Evolutionary conservation across 2,113 vertebrate genomes (phyloP).

Genomic region (Pongo abelii): DNA sequence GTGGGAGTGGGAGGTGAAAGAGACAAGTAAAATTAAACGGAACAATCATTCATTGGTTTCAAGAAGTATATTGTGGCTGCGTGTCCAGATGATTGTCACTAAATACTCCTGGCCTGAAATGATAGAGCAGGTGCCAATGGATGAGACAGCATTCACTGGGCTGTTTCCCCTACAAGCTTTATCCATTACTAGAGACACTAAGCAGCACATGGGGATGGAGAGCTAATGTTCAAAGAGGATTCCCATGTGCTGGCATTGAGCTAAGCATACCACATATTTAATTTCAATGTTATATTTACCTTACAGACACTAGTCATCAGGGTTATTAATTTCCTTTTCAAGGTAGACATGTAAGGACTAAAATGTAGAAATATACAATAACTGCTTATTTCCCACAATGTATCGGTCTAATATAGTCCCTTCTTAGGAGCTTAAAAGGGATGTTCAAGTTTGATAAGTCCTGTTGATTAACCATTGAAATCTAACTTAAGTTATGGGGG

Average conservation of each 20-base stretch:
- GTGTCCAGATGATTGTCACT: neutral
- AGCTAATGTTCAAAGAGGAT: neutral
- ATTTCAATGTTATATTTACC: constrained; percentile 17
- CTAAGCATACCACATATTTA: neutral
- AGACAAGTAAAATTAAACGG: neutral
- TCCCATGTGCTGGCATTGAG: neutral
- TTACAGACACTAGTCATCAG: neutral
- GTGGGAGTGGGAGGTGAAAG: neutral
- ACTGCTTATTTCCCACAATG: neutral
- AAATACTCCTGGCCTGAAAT: neutral
- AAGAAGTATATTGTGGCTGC: neutral
- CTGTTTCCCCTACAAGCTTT: neutral
- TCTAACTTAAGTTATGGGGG: neutral
- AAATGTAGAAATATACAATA: neutral
- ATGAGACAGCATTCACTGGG: neutral
- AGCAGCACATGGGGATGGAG: neutral
- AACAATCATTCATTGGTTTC: neutral
- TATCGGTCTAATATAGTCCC: neutral
- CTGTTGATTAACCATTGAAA: neutral
- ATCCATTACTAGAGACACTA: neutral
- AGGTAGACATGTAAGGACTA: neutral
- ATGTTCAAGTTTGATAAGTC: neutral
- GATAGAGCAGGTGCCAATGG: neutral
- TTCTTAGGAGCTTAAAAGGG: neutral
- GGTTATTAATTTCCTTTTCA: constrained; percentile 24